Evolutionary conservation across 1,140 invertebrate species (phyloP), one percentile per base, ranked within the genome.

Genomic region (Bombus sylvicola): DNA sequence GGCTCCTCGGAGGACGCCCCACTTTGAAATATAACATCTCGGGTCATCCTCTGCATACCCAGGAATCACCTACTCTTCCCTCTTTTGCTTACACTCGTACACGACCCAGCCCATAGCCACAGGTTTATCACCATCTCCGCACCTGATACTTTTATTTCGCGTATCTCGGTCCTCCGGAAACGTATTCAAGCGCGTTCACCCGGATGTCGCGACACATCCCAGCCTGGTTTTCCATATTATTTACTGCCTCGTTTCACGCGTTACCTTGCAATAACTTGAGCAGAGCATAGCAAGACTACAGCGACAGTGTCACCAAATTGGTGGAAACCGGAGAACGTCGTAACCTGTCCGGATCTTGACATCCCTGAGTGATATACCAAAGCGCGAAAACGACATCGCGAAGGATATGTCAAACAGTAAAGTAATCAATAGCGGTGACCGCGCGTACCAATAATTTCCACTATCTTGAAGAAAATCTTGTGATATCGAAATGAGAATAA

Each of bases 1-100:
- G 90, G 89, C 92, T 84, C 93, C 94, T 91, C 86, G 77, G 93
- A 94, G 94, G 93, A 90, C 88, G 87, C 85, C 87, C 88, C 86
- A 80, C 90, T 93, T 94, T 94, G 93, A 94, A 93, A 94, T 94
- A 94, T 94, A 86, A 81, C 89, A 83, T 77, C 85, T 81, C 83
- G 81, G 80, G 79, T 88, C 86, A 89, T 85, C 89, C 74, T 68
- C 37, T 81, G 71, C 78, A 88, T 81, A 73, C 83, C 22, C 64
- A 28, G 39, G 76, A 80, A 82, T 71, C 84, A 75, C 68, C 77
- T 47, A 53, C n/a, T 82, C 76, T 62, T 37, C 39, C 39, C 78
- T 77, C 37, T 62, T 39, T 39, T 57, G 28, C 3, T 12, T 25
- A 18, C 31, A 28, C 18, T 22, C 37, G 59, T 47, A 68, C 39